Percentiles rank a stretch among this genome's conserved stretches.
phyloP scores from a whole-genome alignment of 2,113 vertebrate species.

The Bubo scandiacus region DNA sequence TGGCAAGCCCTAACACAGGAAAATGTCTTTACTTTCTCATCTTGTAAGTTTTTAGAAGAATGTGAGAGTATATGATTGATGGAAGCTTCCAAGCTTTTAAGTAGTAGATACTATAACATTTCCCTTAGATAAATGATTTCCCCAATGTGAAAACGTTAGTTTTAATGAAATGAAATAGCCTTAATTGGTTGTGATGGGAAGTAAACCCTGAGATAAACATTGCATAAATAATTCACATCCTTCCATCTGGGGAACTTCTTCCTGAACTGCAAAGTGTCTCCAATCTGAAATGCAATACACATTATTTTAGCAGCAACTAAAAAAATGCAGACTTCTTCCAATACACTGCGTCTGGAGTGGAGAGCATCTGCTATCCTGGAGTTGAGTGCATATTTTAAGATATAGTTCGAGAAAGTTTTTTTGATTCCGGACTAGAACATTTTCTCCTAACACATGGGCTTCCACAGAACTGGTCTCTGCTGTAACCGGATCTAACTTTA shows the following conservation, averaged over 20 bases:
- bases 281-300: conserved; percentile 44
- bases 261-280: conserved; percentile 58
- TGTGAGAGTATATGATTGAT: conserved; percentile 16
- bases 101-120: conserved; percentile 55
- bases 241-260: conserved; percentile 76
- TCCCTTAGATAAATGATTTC: conserved; percentile 74
- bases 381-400: conserved; percentile 21
- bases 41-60: conserved; percentile 36
- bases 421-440: neutral
- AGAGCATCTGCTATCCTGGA: conserved; percentile 19
- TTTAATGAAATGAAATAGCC: conserved; percentile 79
- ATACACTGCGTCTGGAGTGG: neutral
- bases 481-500: neutral
- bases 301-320: conserved; percentile 34
- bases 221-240: conserved; percentile 77
- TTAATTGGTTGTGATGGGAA: conserved; percentile 80
- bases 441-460: neutral
- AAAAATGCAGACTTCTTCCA: conserved; percentile 4
- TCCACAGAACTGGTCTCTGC: neutral
- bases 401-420: neutral
- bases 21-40: neutral
- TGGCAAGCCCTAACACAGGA: neutral
- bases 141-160: conserved; percentile 73
- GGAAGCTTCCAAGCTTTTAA: conserved; percentile 50
- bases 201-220: conserved; percentile 79